Evolutionary conservation across 1,140 invertebrate genomes (phyloP), one percentile per base, ranked within the genome.

Genomic region (Atta cephalotes): DNA sequence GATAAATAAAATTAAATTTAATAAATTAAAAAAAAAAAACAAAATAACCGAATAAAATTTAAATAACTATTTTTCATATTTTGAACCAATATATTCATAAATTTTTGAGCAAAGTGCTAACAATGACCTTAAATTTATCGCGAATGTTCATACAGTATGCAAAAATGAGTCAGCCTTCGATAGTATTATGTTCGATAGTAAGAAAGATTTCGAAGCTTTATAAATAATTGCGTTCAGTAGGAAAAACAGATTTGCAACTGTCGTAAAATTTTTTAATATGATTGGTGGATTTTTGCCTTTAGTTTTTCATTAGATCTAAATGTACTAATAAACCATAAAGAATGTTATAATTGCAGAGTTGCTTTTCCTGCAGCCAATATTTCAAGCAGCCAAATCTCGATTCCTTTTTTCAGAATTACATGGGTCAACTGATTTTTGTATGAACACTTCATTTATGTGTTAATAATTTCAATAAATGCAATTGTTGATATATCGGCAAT

Each of bases 401-500:
- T 45, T 10, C 2, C 7, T 39, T 68, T 2, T 68, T 35, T 35
- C n/a, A n/a, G 14, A 39, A 68, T 68, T 21, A 45, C 2, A 10
- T n/a, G 9, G 5, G 16, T 68, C 1, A 79, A 51, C 49, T 56
- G 21, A 81, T 56, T 81, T 25, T 81, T 39, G n/a, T 28, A 49
- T 53, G 2, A 18, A 35, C n/a, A 16, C 39, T 35, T 9, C 18
- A 71, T 28, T 18, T 49, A n/a, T 68, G 63, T 31, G 12, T 77
- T n/a, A 51, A 31, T 62, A 14, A 14, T 21, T 21, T 62, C 18
- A 16, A 35, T 87, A 45, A 89, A 77, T 87, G 85, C 3, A 89
- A 63, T 60, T 89, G 53, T 51, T 94, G 94, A 86, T 95, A 95
- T 18, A 88, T 90, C 72, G 91, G 81, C 0, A 90, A 88, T 45